Base-by-base conservation (phyloP, 2,888 invertebrate species). In the Brachyopa scutellaris region DNA sequence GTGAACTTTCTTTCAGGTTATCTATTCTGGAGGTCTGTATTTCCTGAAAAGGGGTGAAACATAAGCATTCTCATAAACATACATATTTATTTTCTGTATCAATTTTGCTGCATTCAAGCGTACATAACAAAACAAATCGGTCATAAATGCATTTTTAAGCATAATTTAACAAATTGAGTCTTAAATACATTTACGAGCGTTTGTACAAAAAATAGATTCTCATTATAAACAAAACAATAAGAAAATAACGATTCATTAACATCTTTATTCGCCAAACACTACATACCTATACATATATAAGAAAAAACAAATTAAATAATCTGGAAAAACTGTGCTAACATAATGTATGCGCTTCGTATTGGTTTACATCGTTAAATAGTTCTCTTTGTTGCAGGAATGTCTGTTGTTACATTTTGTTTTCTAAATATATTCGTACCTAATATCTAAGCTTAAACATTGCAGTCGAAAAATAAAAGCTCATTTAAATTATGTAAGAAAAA, bases 371-470 rank as follows among this genome's bases (percentile, higher is more conserved):
- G 23, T 36, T 73, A 53, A 59, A 72, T 53, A 61, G 73, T 38
- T 73, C 36, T 42, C 23, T 66, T 66, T 53, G 45, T 51, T 45
- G 66, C 66, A 72, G 78, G 78, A 78, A 78, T 78, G 78, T 77
- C 19, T 72, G 19, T 51, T 53, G 64, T 72, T 73, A 64, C 72
- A 70, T 45, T 64, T 55, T 59, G n/a, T 5, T n/a, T n/a, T 53
- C 11, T 19, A 19, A 33, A 42, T 47, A 36, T 21, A 4, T 9
- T n/a, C n/a, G n/a, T n/a, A n/a, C n/a, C 1, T 51, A 51, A 17
- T 49, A 33, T 31, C 15, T 57, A 36, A 40, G 49, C 17, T 66
- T 21, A 21, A 45, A 70, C 31, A 61, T 51, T 23, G 42, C 40
- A 49, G 49, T 74, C 67, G 40, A 59, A 57, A 76, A 77, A 72